Evolutionary conservation across 1,140 invertebrate species (phyloP).

Genomic region (Polypedilum pembai): DNA sequence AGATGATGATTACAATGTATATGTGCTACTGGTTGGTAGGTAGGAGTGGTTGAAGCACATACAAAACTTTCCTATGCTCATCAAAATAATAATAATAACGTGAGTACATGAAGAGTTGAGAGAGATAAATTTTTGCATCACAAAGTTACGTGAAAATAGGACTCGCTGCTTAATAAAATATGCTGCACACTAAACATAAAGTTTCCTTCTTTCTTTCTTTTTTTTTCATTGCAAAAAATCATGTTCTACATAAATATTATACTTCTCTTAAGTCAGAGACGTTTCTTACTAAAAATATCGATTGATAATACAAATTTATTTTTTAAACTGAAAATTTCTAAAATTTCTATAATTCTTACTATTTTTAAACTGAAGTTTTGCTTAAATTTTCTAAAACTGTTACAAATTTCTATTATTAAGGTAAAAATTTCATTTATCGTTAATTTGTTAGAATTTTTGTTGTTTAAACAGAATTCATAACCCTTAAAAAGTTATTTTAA

Average conservation of each 20-base stretch:
- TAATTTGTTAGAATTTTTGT: too few relatives aligned
- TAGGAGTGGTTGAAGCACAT: background rate
- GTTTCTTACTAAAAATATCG: too few relatives aligned
- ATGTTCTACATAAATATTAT: constrained; percentile 25
- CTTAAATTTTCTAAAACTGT: too few relatives aligned
- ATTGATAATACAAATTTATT: too few relatives aligned
- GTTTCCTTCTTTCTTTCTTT: background rate
- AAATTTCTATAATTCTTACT: too few relatives aligned
- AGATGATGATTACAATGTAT: background rate
- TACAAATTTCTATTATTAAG: too few relatives aligned
- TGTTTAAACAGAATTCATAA: too few relatives aligned
- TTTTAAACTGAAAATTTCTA: too few relatives aligned
- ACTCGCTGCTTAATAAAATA: background rate
- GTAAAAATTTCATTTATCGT: too few relatives aligned
- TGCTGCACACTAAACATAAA: constrained; percentile 16
- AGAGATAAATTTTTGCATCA: constrained; percentile 15
- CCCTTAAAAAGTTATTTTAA: too few relatives aligned
- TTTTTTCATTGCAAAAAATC: background rate
- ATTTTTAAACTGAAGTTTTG: too few relatives aligned
- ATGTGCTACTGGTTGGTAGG: background rate
- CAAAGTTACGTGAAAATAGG: constrained; percentile 20
- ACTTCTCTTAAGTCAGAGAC: too few relatives aligned
- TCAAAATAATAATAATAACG: background rate
- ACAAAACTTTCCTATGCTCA: constrained; percentile 2
- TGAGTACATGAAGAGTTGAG: background rate